Percentiles rank a stretch among this genome's conserved stretches.
Evolutionary conservation across 2,888 invertebrate species (phyloP).

Genomic region (Pimpla rufipes): DNA sequence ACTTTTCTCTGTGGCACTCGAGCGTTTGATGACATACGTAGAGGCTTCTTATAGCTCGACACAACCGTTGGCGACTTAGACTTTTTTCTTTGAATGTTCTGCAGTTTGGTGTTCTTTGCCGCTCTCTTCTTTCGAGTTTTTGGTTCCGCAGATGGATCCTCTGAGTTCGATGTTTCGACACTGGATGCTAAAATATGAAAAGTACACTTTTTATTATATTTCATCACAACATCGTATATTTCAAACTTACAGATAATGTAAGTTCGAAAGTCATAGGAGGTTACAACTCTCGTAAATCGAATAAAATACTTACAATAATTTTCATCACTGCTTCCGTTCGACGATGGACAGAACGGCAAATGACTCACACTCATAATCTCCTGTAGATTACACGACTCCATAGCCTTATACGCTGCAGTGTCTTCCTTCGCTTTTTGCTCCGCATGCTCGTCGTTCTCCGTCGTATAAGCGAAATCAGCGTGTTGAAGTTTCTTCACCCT

Average conservation of each 20-base stretch:
- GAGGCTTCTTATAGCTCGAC: neutral
- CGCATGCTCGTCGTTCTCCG: neutral
- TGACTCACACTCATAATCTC: neutral
- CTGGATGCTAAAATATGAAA: neutral
- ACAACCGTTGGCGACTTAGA: neutral
- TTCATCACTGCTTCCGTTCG: slow-evolving; percentile 1
- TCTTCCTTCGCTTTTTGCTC: neutral
- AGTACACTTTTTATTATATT: neutral
- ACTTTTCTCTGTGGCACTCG: neutral
- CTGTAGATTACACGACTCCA: neutral
- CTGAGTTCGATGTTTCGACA: neutral
- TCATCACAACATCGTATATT: too few relatives aligned
- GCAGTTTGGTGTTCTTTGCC: neutral
- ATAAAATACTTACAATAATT: neutral
- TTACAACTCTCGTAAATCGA: neutral
- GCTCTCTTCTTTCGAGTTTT: neutral
- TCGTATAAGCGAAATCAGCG: neutral
- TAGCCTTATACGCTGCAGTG: neutral
- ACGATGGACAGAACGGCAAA: neutral
- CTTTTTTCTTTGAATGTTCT: neutral
- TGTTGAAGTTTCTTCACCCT: neutral
- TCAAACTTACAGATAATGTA: too few relatives aligned
- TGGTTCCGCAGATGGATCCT: neutral
- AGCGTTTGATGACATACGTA: neutral
- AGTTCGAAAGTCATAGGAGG: too few relatives aligned